These are phyloP conservation scores for Macrocentrus cingulum DNA, from an alignment of 1,140 invertebrate species.

Conservation along the genomic window DNA sequence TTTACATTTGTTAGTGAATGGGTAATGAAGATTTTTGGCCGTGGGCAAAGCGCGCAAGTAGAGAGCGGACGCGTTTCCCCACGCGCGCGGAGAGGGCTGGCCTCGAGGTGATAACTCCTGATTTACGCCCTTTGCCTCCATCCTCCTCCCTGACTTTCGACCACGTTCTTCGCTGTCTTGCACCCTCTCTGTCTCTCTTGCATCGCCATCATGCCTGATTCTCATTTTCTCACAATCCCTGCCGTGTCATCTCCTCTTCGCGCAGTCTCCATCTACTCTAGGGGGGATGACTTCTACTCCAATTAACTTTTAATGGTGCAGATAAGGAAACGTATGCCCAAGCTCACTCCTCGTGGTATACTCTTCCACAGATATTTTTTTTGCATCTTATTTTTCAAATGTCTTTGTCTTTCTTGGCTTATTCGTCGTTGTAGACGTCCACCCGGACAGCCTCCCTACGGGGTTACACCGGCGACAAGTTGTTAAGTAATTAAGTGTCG, in stretches of 20 bases:
- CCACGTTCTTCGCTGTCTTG: neutral
- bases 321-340: slow-evolving; percentile 49
- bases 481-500: slow-evolving; percentile 53
- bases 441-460: slow-evolving; percentile 19
- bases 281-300: slow-evolving; percentile 49
- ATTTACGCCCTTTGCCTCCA: slow-evolving; percentile 42
- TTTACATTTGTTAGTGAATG: slow-evolving; percentile 53
- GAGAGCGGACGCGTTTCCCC: neutral
- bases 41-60: slow-evolving; percentile 15
- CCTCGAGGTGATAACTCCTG: slow-evolving; percentile 49
- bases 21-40: slow-evolving; percentile 47
- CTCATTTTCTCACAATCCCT: slow-evolving; percentile 44
- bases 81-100: slow-evolving; percentile 32
- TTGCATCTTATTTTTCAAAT: slow-evolving; percentile 9
- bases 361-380: too few species aligned
- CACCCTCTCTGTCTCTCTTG: slow-evolving; percentile 28
- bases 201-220: slow-evolving; percentile 33
- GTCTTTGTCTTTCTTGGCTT: slow-evolving; percentile 14
- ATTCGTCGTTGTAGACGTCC: slow-evolving; percentile 15
- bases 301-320: slow-evolving; percentile 54
- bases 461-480: slow-evolving; percentile 42
- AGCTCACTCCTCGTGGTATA: too few species aligned
- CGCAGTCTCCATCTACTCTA: slow-evolving; percentile 23
- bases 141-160: neutral
- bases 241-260: slow-evolving; percentile 10